phyloP scores from a whole-genome alignment of 2,113 vertebrate species.

The Corydoras maculifer region DNA sequence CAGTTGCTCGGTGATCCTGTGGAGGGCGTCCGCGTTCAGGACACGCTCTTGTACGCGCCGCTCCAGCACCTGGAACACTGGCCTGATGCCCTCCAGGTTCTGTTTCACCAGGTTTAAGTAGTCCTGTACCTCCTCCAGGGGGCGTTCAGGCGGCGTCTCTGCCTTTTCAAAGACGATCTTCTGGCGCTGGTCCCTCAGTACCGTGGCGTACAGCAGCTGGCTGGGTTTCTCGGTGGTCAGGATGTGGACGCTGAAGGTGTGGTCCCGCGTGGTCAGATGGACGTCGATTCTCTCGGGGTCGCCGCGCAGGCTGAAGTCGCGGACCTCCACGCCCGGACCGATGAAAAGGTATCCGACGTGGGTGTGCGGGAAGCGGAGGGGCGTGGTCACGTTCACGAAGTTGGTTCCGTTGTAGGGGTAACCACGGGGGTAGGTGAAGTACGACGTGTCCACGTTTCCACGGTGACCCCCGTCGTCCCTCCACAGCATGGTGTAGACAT shows the following conservation, averaged over 20 bases:
- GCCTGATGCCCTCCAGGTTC: slow-evolving; percentile 85
- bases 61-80: slow-evolving; percentile 90
- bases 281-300: slow-evolving; percentile 79
- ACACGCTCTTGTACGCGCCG: slow-evolving; percentile 84
- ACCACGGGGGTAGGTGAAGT: slow-evolving; percentile 80
- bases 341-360: slow-evolving; percentile 87
- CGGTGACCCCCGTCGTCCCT: slow-evolving; percentile 89
- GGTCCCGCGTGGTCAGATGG: slow-evolving; percentile 75
- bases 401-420: slow-evolving; percentile 93
- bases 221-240: slow-evolving; percentile 71
- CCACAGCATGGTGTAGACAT: slow-evolving; percentile 93
- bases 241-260: slow-evolving; percentile 79
- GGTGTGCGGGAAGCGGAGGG: slow-evolving; percentile 75
- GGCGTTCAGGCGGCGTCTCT: slow-evolving; percentile 50
- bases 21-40: slow-evolving; percentile 79
- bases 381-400: slow-evolving; percentile 88
- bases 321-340: slow-evolving; percentile 80
- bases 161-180: slow-evolving; percentile 83
- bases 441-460: slow-evolving; percentile 72
- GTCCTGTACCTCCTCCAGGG: slow-evolving; percentile 74
- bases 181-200: slow-evolving; percentile 74
- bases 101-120: slow-evolving; percentile 76
- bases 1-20: slow-evolving; percentile 83
- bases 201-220: slow-evolving; percentile 78
- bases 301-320: slow-evolving; percentile 81